Evolutionary conservation across 92 coral and sea anemone genomes (phyloP), one percentile per base, ranked within the genome.

Genomic region (Heteractis magnifica): DNA sequence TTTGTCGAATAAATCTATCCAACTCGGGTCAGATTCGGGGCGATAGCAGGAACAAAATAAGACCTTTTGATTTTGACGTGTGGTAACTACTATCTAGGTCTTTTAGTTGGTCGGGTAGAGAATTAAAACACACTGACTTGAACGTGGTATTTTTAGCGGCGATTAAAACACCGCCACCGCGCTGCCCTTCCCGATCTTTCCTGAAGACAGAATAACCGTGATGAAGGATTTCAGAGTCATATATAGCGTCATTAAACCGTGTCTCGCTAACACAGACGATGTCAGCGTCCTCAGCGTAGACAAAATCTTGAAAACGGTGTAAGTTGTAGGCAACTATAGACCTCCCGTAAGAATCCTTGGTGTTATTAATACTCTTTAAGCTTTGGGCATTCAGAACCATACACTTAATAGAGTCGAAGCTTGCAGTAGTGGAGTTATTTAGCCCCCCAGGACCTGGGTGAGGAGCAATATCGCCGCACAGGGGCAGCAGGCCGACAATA

Each of bases 141-240:
- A 89, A 89, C 12, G 79, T 71, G 71, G 73, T 56, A 56, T 8
- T 78, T 59, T 90, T 90, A 16, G 87, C 59, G 20, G 93, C 90
- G 58, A 90, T 72, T 16, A 87, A 76, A 7, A 90, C 87, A 10
- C 93, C 93, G 9, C 93, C 93, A 70, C 85, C 93, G 13, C 88
- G 77, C 59, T 75, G 73, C 53, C 82, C 26, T n/a, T 62, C 50
- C 48, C 90, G 90, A 75, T 90, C 93, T 79, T 90, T 90, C 74
- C 93, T 84, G 83, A 51, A 90, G 71, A 90, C 78, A 6, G 79
- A n/a, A 56, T 90, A 86, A 50, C 81, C 81, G 14, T 82, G 55
- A 8, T 90, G 84, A 52, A 90, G 90, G 60, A 85, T 51, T 68
- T 89, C 89, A 16, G 74, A 65, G 72, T 81, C 81, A 11, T 50